Percentiles rank a stretch among this genome's conserved stretches.
Evolutionary conservation across 23 tunicate genomes (phyloP).

Genomic region (Trididemnum miniatum): DNA sequence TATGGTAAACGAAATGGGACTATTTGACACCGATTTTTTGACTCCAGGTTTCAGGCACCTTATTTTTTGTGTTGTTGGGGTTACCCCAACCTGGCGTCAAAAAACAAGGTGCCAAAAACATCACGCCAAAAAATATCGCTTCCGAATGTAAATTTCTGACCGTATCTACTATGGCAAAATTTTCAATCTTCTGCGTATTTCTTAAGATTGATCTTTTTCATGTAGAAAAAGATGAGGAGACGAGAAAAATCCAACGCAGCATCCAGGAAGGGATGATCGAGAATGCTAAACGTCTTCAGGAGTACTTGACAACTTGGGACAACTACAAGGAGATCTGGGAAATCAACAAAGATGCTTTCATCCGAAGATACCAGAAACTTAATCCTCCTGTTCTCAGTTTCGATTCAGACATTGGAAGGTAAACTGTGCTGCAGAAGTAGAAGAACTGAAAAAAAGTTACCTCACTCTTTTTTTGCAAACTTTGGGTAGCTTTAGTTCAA

Average conservation of each 20-base stretch:
- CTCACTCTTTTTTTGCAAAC: neutral
- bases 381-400: constrained; percentile 84
- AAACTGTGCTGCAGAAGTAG: too few relatives aligned
- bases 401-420: constrained; percentile 98
- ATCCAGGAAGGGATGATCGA: constrained; percentile 86
- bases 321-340: constrained; percentile 97
- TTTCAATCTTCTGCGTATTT: too few relatives aligned
- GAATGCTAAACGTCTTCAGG: constrained; percentile 71
- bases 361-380: constrained; percentile 79
- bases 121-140: too few relatives aligned
- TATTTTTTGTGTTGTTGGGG: too few relatives aligned
- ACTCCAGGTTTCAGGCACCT: too few relatives aligned
- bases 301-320: constrained; percentile 84
- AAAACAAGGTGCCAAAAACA: too few relatives aligned
- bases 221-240: constrained; percentile 90
- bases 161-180: too few relatives aligned
- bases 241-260: constrained; percentile 68
- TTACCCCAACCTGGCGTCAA: too few relatives aligned
- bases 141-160: too few relatives aligned
- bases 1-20: too few relatives aligned
- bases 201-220: too few relatives aligned
- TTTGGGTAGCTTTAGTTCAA: neutral
- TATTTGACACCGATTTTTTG: too few relatives aligned
- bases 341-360: constrained; percentile 94
- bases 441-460: neutral